These are phyloP conservation scores for Irena cyanogastra DNA, from an alignment of 2,113 vertebrate genomes.

Conservation along the genomic window DNA sequence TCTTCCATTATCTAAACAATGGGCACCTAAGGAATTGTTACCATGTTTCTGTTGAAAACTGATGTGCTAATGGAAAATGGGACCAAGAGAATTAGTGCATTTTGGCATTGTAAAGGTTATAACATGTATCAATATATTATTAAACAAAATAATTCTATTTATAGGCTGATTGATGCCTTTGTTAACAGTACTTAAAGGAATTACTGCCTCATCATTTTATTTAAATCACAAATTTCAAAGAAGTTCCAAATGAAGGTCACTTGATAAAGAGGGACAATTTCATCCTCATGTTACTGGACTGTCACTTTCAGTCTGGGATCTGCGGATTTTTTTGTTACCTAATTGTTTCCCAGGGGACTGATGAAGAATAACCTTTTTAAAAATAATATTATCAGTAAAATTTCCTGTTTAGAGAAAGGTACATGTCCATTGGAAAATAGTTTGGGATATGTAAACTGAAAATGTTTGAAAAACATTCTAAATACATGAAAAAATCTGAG, in stretches of 20 bases:
- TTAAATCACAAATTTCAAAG: neutral
- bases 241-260: neutral
- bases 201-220: neutral
- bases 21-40: neutral
- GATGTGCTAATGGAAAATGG: neutral
- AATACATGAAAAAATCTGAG: neutral
- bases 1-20: neutral
- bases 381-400: neutral
- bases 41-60: neutral
- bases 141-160: neutral
- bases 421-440: neutral
- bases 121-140: neutral
- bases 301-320: neutral
- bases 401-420: neutral
- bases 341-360: neutral
- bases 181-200: neutral
- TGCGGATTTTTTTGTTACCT: neutral
- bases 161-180: neutral
- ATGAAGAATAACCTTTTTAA: neutral
- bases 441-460: neutral
- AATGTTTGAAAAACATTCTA: neutral
- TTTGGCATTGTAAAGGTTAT: neutral
- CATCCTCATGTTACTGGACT: neutral
- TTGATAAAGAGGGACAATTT: neutral
- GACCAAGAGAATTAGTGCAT: neutral